Conservation (phyloP, 2,888 invertebrate genomes). For the Diarsia dahlii region DNA sequence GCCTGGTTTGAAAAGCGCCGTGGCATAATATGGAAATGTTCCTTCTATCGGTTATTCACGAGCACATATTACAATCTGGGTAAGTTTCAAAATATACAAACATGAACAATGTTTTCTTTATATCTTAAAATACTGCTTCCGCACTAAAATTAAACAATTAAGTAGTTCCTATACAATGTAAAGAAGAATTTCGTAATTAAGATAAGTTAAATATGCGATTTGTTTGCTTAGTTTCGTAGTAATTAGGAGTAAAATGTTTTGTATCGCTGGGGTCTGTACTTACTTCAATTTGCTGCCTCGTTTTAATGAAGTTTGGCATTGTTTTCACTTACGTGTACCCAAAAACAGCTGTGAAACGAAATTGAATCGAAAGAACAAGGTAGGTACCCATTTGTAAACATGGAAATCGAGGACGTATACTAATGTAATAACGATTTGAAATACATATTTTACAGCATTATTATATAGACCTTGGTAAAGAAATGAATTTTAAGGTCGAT, state of each 20-base stretch:
- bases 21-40: background rate
- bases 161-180: background rate
- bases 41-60: background rate
- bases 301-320: slow-evolving; percentile 52
- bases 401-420: slow-evolving; percentile 34
- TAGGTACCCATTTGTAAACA: slow-evolving; percentile 36
- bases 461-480: background rate
- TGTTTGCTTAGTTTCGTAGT: slow-evolving; percentile 8
- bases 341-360: slow-evolving; percentile 50
- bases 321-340: slow-evolving; percentile 39
- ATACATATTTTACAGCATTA: slow-evolving; percentile 17
- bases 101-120: background rate
- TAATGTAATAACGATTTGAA: slow-evolving; percentile 19
- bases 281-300: slow-evolving; percentile 1
- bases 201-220: slow-evolving; percentile 10
- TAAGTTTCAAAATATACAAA: slow-evolving; percentile 1
- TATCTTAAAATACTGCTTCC: background rate
- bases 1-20: background rate
- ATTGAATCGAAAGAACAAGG: slow-evolving; percentile 42
- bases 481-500: background rate
- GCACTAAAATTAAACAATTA: background rate
- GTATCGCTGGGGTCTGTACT: slow-evolving; percentile 7
- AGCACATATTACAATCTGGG: background rate
- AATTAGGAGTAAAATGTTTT: slow-evolving; percentile 18
- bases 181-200: slow-evolving; percentile 3